phyloP scores from a whole-genome alignment of 1,140 invertebrate genomes.

The Pollicipes pollicipes region DNA sequence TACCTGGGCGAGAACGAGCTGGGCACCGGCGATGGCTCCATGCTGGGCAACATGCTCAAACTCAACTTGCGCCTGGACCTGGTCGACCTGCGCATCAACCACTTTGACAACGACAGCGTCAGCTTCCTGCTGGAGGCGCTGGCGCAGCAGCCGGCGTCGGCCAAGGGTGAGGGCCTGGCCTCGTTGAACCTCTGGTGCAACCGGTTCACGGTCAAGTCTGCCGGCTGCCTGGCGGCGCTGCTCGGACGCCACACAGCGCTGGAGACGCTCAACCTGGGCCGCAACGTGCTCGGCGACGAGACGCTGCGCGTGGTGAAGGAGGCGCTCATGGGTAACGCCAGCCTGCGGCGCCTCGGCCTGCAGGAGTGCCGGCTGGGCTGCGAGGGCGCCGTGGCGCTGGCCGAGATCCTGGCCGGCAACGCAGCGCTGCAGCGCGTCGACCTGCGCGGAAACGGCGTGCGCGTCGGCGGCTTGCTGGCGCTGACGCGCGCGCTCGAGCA shows the following conservation, averaged over 20 bases:
- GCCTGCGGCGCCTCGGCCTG: constrained; percentile 46
- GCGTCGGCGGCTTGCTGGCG: constrained; percentile 50
- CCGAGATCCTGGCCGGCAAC: constrained; percentile 46
- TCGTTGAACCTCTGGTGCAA: constrained; percentile 73
- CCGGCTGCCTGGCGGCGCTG: constrained; percentile 38
- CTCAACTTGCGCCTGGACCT: constrained; percentile 51
- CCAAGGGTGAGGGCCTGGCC: constrained; percentile 38
- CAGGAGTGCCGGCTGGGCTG: constrained; percentile 45
- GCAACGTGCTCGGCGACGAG: constrained; percentile 51
- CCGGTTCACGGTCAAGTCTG: constrained; percentile 52
- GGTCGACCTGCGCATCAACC: constrained; percentile 57
- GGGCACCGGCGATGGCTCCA: constrained; percentile 51
- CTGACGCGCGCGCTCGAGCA: constrained; percentile 50
- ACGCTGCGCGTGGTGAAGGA: constrained; percentile 44
- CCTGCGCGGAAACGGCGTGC: constrained; percentile 60
- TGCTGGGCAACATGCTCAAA: constrained; percentile 48
- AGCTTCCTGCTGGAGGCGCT: constrained; percentile 52
- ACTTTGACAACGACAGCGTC: constrained; percentile 51
- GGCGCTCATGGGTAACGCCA: constrained; percentile 40
- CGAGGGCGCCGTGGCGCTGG: constrained; percentile 49
- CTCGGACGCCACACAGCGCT: constrained; percentile 41
- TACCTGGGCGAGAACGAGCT: constrained; percentile 66
- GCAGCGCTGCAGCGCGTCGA: constrained; percentile 52
- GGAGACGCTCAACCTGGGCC: constrained; percentile 53
- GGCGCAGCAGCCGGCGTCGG: constrained; percentile 35